phyloP scores from a whole-genome alignment of 2,888 invertebrate genomes.

The Marasmarcha lunaedactyla region DNA sequence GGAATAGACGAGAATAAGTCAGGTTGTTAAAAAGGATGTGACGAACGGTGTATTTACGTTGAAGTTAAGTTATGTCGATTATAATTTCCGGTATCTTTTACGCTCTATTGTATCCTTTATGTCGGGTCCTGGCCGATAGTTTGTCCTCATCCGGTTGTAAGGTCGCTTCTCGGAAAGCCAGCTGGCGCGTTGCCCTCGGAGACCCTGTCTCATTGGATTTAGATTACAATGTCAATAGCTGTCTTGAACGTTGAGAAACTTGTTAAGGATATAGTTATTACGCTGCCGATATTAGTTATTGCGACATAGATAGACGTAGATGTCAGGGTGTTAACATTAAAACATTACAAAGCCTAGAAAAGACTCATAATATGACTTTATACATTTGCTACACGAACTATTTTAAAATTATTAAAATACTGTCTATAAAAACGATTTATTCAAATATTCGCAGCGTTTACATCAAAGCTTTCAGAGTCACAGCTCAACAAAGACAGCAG shows the following conservation, averaged over 20 bases:
- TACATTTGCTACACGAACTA: too few relatives aligned
- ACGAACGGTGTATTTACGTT: background rate
- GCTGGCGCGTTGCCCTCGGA: slow-evolving; percentile 24
- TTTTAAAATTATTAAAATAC: too few relatives aligned
- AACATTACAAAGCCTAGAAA: too few relatives aligned
- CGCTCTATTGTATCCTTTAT: slow-evolving; percentile 33
- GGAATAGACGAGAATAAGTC: slow-evolving; percentile 2
- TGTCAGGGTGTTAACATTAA: too few relatives aligned
- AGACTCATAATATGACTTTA: too few relatives aligned
- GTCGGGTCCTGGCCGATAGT: slow-evolving; percentile 23
- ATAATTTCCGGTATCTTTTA: slow-evolving; percentile 54
- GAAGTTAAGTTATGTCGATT: slow-evolving; percentile 36
- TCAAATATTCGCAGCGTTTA: slow-evolving; percentile 18
- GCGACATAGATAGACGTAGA: too few relatives aligned
- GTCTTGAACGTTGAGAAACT: slow-evolving; percentile 23
- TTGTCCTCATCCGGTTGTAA: slow-evolving; percentile 31
- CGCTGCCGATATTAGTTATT: too few relatives aligned
- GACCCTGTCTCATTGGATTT: slow-evolving; percentile 26
- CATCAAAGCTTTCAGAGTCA: slow-evolving; percentile 23
- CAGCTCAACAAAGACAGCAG: slow-evolving; percentile 41
- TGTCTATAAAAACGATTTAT: too few relatives aligned
- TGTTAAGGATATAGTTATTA: background rate
- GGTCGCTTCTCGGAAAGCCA: slow-evolving; percentile 43
- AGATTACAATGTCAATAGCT: slow-evolving; percentile 52
- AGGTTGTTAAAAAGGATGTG: slow-evolving; percentile 1